These are phyloP conservation scores for Aplodontia rufa DNA, from an alignment of 2,113 vertebrate species.

Conservation along the genomic window DNA sequence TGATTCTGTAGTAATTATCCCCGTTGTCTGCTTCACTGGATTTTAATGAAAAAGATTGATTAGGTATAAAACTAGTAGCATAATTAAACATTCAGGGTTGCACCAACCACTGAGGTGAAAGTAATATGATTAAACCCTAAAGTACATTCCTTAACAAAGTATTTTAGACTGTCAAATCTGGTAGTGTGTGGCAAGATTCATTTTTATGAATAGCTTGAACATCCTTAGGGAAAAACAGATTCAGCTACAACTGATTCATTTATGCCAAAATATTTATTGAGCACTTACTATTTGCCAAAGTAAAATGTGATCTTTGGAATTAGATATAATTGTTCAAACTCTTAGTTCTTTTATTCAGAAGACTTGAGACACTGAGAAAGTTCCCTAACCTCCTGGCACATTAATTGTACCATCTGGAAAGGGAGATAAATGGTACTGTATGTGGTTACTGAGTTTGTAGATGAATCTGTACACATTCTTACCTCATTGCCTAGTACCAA, in stretches of 20 bases:
- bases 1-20: slow-evolving; percentile 92
- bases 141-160: slow-evolving; percentile 77
- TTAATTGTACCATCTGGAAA: neutral
- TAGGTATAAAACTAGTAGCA: slow-evolving; percentile 87
- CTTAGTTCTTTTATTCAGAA: neutral
- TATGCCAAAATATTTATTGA: slow-evolving; percentile 20
- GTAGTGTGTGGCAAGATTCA: slow-evolving; percentile 5
- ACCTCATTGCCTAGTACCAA: neutral
- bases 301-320: neutral
- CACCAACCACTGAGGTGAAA: slow-evolving; percentile 83
- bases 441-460: neutral
- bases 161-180: slow-evolving; percentile 63
- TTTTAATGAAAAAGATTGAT: slow-evolving; percentile 94
- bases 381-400: neutral
- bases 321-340: neutral
- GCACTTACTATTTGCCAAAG: neutral
- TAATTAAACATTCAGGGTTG: slow-evolving; percentile 89
- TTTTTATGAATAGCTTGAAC: neutral
- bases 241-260: neutral
- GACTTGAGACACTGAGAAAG: neutral
- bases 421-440: neutral
- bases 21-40: slow-evolving; percentile 90
- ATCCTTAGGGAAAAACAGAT: slow-evolving; percentile 17
- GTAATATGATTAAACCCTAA: slow-evolving; percentile 85
- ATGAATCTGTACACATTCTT: neutral